These are phyloP conservation scores for Sinocyclocheilus grahami DNA, from an alignment of 2,113 vertebrate genomes.

Conservation along the genomic window DNA sequence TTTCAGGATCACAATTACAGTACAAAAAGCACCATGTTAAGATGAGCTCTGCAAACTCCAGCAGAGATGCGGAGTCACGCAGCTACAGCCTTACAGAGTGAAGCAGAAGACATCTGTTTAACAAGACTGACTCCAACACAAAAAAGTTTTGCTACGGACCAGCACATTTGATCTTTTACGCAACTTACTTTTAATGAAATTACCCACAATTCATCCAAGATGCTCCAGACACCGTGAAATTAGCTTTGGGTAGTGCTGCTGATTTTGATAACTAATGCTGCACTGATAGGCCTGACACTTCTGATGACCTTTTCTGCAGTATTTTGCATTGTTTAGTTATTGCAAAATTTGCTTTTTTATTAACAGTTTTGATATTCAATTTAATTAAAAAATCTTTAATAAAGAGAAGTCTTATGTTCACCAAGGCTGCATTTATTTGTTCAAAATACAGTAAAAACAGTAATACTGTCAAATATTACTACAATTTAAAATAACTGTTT, in stretches of 20 bases:
- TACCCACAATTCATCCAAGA: neutral
- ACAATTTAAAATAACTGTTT: neutral
- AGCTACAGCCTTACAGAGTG: constrained; percentile 25
- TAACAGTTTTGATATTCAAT: neutral
- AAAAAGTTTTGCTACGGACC: neutral
- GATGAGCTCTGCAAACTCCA: constrained; percentile 17
- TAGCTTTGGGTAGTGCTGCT: neutral
- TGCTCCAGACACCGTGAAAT: constrained; percentile 4
- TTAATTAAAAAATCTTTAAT: neutral
- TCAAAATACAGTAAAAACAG: neutral
- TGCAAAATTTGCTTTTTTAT: neutral
- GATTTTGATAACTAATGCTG: neutral
- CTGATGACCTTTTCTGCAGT: neutral
- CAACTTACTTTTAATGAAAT: neutral
- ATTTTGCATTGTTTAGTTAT: neutral
- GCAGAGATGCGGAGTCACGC: constrained; percentile 6
- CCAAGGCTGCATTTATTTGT: too few species aligned
- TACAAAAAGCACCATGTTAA: constrained; percentile 11
- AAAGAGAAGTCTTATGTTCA: neutral
- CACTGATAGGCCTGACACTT: neutral
- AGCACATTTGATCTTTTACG: neutral
- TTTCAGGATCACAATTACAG: neutral
- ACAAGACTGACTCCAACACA: constrained; percentile 26
- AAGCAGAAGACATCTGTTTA: constrained; percentile 34
- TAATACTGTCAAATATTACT: neutral